Evolutionary conservation across 2,113 vertebrate species (phyloP).

Genomic region (Labrus mixtus): DNA sequence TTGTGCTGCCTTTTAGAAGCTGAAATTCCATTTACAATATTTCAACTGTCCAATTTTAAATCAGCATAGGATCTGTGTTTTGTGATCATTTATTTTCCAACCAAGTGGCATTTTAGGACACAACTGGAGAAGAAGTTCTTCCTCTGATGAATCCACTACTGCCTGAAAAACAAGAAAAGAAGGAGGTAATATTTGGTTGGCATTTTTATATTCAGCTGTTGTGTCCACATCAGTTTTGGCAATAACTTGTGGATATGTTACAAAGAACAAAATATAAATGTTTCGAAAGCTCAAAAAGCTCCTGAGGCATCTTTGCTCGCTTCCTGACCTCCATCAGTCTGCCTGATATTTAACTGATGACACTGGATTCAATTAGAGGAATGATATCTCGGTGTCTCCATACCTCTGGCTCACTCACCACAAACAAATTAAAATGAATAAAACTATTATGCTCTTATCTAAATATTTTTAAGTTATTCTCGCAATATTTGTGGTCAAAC

Average conservation of each 20-base stretch:
- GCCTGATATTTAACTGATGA: constrained; percentile 5
- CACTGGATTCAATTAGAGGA: background rate
- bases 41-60: too few species aligned
- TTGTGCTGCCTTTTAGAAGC: too few species aligned
- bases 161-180: too few species aligned
- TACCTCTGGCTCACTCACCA: background rate
- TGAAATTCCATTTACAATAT: too few species aligned
- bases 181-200: too few species aligned
- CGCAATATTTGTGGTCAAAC: constrained; percentile 59
- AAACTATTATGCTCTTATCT: background rate
- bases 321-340: background rate
- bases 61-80: too few species aligned
- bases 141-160: too few species aligned
- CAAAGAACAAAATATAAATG: too few species aligned
- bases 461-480: constrained; percentile 5
- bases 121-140: too few species aligned
- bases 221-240: background rate
- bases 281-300: background rate
- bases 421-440: constrained; percentile 18
- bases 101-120: too few species aligned
- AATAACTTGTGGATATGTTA: background rate
- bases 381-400: background rate
- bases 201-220: too few species aligned
- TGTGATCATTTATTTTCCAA: too few species aligned
- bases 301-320: background rate